These are phyloP conservation scores for Erannis defoliaria DNA, from an alignment of 2,888 invertebrate genomes.

Conservation along the genomic window DNA sequence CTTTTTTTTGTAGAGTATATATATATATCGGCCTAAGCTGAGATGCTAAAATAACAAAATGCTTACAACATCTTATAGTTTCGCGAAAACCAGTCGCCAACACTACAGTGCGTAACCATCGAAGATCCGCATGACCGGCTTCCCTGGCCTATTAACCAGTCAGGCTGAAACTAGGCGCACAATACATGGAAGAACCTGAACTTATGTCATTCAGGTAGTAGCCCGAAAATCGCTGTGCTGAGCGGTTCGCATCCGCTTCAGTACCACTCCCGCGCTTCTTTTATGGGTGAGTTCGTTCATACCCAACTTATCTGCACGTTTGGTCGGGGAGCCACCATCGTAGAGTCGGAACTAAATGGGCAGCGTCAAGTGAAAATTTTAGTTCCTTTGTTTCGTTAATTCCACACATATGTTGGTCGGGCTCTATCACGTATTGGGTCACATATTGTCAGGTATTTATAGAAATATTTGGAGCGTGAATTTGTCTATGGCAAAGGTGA, in stretches of 20 bases:
- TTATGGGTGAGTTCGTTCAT: slow-evolving; percentile 69
- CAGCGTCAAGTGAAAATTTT: neutral
- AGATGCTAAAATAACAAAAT: neutral
- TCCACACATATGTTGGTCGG: neutral
- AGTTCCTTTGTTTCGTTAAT: neutral
- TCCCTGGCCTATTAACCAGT: slow-evolving; percentile 74
- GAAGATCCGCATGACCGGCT: slow-evolving; percentile 61
- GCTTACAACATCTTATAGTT: slow-evolving; percentile 5
- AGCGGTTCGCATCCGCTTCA: slow-evolving; percentile 60
- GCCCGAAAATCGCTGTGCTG: slow-evolving; percentile 55
- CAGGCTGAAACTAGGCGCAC: slow-evolving; percentile 60
- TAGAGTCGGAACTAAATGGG: neutral
- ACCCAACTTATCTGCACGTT: neutral
- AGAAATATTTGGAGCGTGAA: slow-evolving; percentile 49
- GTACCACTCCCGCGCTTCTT: slow-evolving; percentile 61
- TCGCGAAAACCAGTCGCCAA: slow-evolving; percentile 9
- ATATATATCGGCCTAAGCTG: no score
- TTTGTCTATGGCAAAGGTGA: slow-evolving; percentile 18
- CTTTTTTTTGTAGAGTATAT: no score
- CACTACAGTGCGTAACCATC: slow-evolving; percentile 24
- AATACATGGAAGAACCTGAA: slow-evolving; percentile 52
- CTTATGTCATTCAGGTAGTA: slow-evolving; percentile 59
- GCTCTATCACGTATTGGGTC: slow-evolving; percentile 44
- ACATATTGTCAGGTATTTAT: slow-evolving; percentile 46
- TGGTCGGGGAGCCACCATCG: neutral